A percentile compares a stretch with the other conserved stretches of the same genome.
Conservation (phyloP, 1,140 invertebrate genomes). For the Marisa cornuarietis region DNA sequence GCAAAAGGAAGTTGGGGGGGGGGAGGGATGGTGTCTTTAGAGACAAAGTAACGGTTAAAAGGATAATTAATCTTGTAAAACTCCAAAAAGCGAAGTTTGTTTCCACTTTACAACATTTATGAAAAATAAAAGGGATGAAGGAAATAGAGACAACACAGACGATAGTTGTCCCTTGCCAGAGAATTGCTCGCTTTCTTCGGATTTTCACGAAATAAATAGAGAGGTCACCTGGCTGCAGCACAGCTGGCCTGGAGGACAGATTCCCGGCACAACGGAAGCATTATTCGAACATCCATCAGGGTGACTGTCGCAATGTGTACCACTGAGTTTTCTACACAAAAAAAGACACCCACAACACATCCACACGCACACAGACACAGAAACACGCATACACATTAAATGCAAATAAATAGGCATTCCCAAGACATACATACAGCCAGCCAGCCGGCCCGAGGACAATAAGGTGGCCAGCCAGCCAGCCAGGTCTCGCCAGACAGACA, state of each 20-base stretch:
- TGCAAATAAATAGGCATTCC: neutral
- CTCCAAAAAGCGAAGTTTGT: too few relatives aligned
- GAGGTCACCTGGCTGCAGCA: neutral
- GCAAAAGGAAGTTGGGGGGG: too few relatives aligned
- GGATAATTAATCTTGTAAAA: too few relatives aligned
- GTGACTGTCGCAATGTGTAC: neutral
- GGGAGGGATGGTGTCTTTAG: too few relatives aligned
- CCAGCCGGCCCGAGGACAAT: neutral
- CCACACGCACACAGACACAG: constrained; percentile 10
- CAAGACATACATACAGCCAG: neutral
- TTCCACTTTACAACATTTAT: neutral
- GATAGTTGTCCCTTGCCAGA: neutral
- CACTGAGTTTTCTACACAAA: neutral
- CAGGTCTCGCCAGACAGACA: neutral
- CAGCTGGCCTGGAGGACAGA: neutral
- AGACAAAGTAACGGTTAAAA: too few relatives aligned
- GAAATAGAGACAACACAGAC: neutral
- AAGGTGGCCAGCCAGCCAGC: too few relatives aligned
- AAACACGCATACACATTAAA: neutral
- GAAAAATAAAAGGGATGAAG: neutral
- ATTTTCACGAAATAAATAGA: neutral
- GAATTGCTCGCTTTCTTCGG: neutral
- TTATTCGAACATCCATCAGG: neutral
- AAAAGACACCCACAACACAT: neutral
- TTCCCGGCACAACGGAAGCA: neutral